Evolutionary conservation across 2,888 invertebrate genomes (phyloP), one percentile per base, ranked within the genome.

Genomic region (Torymus auratus): DNA sequence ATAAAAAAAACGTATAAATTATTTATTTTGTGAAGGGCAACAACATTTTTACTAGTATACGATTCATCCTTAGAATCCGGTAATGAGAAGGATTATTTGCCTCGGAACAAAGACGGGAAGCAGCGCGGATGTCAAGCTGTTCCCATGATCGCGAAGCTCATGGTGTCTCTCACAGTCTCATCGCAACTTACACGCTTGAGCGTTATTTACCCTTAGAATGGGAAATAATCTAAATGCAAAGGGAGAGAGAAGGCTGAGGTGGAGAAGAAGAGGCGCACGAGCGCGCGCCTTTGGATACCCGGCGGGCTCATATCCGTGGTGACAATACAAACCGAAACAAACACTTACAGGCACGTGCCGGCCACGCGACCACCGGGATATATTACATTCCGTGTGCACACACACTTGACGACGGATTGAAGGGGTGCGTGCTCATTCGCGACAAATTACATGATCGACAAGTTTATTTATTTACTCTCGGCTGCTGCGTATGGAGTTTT

Each of bases 311-410:
- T 88, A 87, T 87, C 86, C 88, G 89, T 88, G 90, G 90, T 89
- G 90, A 90, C 90, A 90, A 90, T 89, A 88, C 90, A 90, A 91
- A 91, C 91, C 91, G 91, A 91, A 90, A 91, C 90, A 91, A 91
- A 91, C 91, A 91, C 90, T 91, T 88, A 87, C 84, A 79, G 89
- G 85, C 91, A 90, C 91, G 91, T 89, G 91, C 84, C 86, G 76
- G 87, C 92, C 86, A 94, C 95, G 92, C 95, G 90, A 78, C 87
- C 83, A 82, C 85, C 85, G 86, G 87, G 88, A 89, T 88, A 90
- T 90, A 90, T 90, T 90, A 89, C 90, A 90, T 90, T 90, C 90
- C 90, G 86, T 86, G 87, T 88, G 89, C 89, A 89, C 87, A 88
- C 88, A 88, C 88, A 89, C 90, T 90, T 88, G 88, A 89, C 88